A percentile compares a stretch with the other conserved stretches of the same genome.
phyloP scores from a whole-genome alignment of 2,888 invertebrate genomes.

The Schrankia costaestrigalis region DNA sequence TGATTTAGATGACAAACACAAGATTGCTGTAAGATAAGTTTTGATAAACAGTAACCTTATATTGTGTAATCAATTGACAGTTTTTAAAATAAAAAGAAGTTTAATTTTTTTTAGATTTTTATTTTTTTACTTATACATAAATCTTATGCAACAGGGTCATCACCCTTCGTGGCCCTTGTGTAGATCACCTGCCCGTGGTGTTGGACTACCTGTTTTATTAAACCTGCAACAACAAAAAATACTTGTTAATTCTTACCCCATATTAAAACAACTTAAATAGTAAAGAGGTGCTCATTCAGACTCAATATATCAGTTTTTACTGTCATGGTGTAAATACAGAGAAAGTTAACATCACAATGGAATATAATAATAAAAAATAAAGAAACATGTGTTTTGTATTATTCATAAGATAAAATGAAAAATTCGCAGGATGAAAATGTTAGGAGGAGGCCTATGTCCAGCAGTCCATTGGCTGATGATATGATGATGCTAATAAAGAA shows the following conservation, averaged over 20 bases:
- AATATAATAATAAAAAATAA: too few species aligned
- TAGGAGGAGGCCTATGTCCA: too few species aligned
- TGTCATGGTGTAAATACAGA: constrained; percentile 65
- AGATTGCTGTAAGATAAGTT: constrained; percentile 32
- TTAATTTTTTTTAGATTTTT: constrained; percentile 35
- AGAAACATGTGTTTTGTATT: too few species aligned
- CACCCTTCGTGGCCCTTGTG: constrained; percentile 97
- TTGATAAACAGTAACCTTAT: not conserved
- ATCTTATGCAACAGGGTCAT: constrained; percentile 88
- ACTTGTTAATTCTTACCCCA: not conserved
- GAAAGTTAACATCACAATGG: constrained; percentile 55
- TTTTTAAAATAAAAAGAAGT: constrained; percentile 4
- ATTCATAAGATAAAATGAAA: too few species aligned
- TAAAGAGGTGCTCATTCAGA: constrained; percentile 58
- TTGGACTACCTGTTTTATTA: constrained; percentile 97
- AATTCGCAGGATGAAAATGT: too few species aligned
- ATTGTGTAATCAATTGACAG: not conserved
- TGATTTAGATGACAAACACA: constrained; percentile 58
- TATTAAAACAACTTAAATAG: not conserved
- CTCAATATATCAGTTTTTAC: constrained; percentile 83
- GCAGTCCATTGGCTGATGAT: too few species aligned
- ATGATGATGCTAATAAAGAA: too few species aligned
- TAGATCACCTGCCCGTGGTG: constrained; percentile 98
- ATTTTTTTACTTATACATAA: constrained; percentile 72
- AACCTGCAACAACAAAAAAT: constrained; percentile 79